Evolutionary conservation across 2,888 invertebrate genomes (phyloP).

Genomic region (Apomyelois bistriatella): DNA sequence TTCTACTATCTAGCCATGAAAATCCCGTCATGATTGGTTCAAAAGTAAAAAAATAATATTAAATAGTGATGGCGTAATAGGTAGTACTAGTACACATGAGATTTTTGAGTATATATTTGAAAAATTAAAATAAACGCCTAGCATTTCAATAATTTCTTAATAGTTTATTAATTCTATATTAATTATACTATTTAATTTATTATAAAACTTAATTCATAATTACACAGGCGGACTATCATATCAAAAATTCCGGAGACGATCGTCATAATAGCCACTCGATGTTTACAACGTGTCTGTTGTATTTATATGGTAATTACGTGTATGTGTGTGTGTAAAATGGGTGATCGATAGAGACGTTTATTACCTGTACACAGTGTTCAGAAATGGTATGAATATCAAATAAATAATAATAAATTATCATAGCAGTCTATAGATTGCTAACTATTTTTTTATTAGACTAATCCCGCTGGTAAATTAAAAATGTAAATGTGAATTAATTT

Average conservation of each 20-base stretch:
- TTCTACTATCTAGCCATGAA: too few species aligned
- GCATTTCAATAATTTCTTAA: not conserved
- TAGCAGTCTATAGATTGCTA: too few species aligned
- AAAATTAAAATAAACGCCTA: not conserved
- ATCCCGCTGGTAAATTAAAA: constrained; percentile 30
- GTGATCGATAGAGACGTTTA: constrained; percentile 19
- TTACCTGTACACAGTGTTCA: constrained; percentile 12
- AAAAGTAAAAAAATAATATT: too few species aligned
- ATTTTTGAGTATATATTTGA: too few species aligned
- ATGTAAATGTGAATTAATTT: constrained; percentile 37
- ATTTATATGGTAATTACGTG: constrained; percentile 35
- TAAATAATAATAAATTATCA: too few species aligned
- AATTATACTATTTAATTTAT: too few species aligned
- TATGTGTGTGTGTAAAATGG: not conserved
- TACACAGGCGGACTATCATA: not conserved
- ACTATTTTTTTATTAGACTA: too few species aligned
- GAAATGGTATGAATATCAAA: not conserved
- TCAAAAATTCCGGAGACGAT: constrained; percentile 18
- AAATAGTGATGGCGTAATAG: too few species aligned
- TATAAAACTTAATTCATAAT: too few species aligned
- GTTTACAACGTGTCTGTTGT: constrained; percentile 26
- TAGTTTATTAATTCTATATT: too few species aligned
- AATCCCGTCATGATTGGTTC: too few species aligned
- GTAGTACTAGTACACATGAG: too few species aligned
- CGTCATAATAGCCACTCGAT: constrained; percentile 30